Evolutionary conservation across 2,888 invertebrate genomes (phyloP).

Genomic region (Invenusta paracnida): DNA sequence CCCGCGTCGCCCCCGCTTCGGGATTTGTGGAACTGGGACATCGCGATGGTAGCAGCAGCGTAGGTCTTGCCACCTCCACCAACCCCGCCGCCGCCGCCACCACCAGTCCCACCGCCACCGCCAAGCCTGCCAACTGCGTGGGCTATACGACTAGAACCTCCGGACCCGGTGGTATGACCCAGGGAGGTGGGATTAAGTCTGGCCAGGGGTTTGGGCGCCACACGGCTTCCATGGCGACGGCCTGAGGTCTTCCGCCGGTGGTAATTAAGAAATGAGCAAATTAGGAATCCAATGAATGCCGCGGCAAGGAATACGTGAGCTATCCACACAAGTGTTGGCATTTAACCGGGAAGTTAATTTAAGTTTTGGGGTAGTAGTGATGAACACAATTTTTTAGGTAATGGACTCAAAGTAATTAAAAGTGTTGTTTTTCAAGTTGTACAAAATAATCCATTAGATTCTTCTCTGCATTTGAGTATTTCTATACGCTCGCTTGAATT

Average conservation of each 20-base stretch:
- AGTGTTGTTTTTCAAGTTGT: no score
- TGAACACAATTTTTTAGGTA: no score
- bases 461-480: no score
- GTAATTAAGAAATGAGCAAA: background rate
- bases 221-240: background rate
- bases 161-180: background rate
- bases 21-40: slow-evolving; percentile 10
- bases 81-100: background rate
- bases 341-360: no score
- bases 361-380: no score
- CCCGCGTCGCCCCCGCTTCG: background rate
- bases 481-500: no score
- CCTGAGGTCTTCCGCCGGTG: background rate
- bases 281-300: background rate
- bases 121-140: background rate
- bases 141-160: background rate
- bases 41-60: background rate
- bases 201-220: background rate
- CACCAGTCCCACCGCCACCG: background rate
- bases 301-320: background rate
- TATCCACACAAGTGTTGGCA: background rate
- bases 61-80: background rate
- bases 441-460: no score
- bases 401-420: no score
- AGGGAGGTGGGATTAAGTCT: background rate